Evolutionary conservation across 2,113 vertebrate species (phyloP).

Genomic region (Notechis scutatus): DNA sequence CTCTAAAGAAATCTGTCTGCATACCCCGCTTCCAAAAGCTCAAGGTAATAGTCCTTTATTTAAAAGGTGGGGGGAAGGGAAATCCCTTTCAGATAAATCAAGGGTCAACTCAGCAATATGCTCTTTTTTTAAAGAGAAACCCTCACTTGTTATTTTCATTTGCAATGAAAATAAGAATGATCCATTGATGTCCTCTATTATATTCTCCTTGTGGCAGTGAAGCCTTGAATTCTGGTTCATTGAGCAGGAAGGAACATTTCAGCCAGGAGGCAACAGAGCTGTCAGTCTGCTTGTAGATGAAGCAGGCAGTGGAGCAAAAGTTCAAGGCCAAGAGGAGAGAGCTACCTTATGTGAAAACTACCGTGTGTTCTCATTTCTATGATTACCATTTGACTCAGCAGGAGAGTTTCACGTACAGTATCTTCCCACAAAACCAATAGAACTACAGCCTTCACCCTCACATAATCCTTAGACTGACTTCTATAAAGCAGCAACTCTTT

Average conservation of each 20-base stretch:
- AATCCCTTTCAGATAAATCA: neutral
- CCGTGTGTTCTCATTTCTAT: neutral
- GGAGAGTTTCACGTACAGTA: neutral
- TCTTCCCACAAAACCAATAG: neutral
- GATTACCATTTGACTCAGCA: too few relatives aligned
- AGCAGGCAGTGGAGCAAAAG: neutral
- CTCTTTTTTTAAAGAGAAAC: neutral
- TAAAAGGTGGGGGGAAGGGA: neutral
- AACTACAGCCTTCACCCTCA: neutral
- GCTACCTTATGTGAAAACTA: neutral
- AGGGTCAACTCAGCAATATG: neutral
- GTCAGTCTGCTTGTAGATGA: neutral
- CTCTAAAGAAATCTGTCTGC: neutral
- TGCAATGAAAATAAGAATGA: neutral
- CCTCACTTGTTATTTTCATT: constrained; percentile 1
- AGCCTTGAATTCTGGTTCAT: neutral
- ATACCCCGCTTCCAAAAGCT: neutral
- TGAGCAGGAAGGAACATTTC: neutral
- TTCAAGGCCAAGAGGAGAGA: neutral
- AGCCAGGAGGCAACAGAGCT: neutral
- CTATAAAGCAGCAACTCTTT: neutral
- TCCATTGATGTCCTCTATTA: neutral
- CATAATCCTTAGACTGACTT: neutral
- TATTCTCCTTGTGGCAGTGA: neutral
- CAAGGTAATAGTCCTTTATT: neutral